A percentile compares a stretch with the other conserved stretches of the same genome.
Conservation (phyloP, 2,888 invertebrate species). For the Caenorhabditis sinica region DNA sequence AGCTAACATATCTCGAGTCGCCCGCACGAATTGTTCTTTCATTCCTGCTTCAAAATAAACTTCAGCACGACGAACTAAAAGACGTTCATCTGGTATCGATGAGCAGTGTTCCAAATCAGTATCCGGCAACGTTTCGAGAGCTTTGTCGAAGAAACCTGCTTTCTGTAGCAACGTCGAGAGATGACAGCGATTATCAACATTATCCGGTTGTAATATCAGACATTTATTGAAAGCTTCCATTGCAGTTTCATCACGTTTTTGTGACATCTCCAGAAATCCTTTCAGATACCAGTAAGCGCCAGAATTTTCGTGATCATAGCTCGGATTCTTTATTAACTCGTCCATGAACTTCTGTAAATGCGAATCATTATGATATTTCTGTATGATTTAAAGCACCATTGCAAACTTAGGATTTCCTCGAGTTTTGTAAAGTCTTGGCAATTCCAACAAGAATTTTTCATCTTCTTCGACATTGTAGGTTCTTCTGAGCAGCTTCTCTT, state of each 20-base stretch:
- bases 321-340: not conserved
- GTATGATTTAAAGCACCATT: conserved; percentile 1
- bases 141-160: conserved; percentile 76
- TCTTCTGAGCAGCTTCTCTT: conserved; percentile 68
- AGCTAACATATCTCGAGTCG: conserved; percentile 77
- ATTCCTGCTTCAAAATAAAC: conserved; percentile 76
- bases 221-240: conserved; percentile 73
- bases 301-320: conserved; percentile 29
- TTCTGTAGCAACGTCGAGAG: conserved; percentile 78
- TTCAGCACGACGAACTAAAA: conserved; percentile 80
- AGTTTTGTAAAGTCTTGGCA: conserved; percentile 70
- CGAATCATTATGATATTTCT: not conserved
- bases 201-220: conserved; percentile 71
- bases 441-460: conserved; percentile 70
- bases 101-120: conserved; percentile 76
- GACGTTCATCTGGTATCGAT: conserved; percentile 76
- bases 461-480: conserved; percentile 53
- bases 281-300: conserved; percentile 56
- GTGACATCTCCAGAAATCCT: conserved; percentile 55
- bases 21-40: conserved; percentile 75
- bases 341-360: conserved; percentile 47
- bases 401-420: conserved; percentile 44
- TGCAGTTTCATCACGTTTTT: conserved; percentile 71
- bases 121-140: conserved; percentile 78
- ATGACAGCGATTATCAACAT: conserved; percentile 81